Conservation (phyloP, 2,113 vertebrate species). For the Acrocephalus arundinaceus region DNA sequence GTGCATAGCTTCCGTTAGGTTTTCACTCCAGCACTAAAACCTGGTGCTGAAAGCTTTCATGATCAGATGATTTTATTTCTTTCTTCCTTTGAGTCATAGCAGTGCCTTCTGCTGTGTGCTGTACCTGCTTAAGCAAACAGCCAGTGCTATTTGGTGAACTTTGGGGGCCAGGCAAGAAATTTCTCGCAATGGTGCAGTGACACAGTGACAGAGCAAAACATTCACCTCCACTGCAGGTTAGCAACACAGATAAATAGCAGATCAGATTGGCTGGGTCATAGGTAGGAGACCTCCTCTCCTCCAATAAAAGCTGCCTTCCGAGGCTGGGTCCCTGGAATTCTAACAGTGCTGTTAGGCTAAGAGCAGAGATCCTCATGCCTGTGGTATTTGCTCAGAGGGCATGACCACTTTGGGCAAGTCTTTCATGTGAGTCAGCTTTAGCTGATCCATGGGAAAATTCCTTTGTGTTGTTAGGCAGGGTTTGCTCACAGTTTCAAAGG, state of each 20-base stretch:
- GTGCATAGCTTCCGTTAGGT: not conserved
- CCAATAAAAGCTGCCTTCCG: constrained; percentile 60
- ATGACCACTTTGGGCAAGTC: constrained; percentile 82
- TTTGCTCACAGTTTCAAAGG: constrained; percentile 74
- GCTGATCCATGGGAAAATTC: constrained; percentile 84
- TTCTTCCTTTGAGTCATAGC: not conserved
- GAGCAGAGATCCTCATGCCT: constrained; percentile 77
- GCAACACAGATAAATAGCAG: constrained; percentile 58
- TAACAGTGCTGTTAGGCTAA: constrained; percentile 68
- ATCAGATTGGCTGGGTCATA: constrained; percentile 62
- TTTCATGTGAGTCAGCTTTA: constrained; percentile 84
- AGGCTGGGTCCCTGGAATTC: constrained; percentile 67
- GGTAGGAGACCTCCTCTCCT: constrained; percentile 39
- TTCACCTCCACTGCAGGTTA: constrained; percentile 36
- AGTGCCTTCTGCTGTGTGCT: constrained; percentile 15
- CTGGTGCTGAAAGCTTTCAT: not conserved
- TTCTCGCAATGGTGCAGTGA: constrained; percentile 38
- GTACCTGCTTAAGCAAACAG: constrained; percentile 73
- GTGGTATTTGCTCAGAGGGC: constrained; percentile 83
- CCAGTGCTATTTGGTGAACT: constrained; percentile 5
- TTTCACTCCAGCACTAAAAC: constrained; percentile 14
- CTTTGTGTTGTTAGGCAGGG: constrained; percentile 81
- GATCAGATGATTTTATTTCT: not conserved
- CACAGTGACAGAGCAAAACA: constrained; percentile 61
- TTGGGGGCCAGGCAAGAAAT: constrained; percentile 50